Evolutionary conservation across 2,113 vertebrate species (phyloP).

Genomic region (Quiscalus mexicanus): DNA sequence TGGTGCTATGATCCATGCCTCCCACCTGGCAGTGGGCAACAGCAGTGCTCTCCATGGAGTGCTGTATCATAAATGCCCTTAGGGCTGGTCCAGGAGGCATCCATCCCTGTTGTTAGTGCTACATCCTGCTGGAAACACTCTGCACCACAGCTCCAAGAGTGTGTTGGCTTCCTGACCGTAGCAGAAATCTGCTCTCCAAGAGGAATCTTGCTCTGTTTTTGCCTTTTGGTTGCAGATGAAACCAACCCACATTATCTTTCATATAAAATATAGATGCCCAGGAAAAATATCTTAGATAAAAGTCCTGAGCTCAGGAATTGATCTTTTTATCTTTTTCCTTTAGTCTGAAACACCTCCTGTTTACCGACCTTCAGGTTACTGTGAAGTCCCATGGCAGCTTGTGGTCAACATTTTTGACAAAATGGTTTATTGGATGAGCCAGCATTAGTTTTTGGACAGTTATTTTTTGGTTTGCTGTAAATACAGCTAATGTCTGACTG

Average conservation of each 20-base stretch:
- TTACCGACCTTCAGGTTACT: background rate
- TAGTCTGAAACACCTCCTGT: background rate
- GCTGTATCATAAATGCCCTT: background rate
- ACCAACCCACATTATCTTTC: background rate
- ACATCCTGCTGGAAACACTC: background rate
- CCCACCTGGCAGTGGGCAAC: background rate
- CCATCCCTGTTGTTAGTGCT: background rate
- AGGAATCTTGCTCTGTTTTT: background rate
- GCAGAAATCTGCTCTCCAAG: background rate
- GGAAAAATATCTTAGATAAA: background rate
- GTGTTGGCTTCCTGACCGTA: background rate
- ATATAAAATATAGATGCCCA: background rate
- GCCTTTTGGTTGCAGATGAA: background rate
- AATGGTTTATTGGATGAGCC: background rate
- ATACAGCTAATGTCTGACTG: background rate
- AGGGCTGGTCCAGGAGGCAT: background rate
- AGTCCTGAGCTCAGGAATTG: background rate
- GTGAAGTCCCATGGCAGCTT: background rate
- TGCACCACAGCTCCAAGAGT: background rate
- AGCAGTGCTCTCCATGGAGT: background rate
- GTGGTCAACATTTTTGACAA: background rate
- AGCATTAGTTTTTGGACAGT: background rate
- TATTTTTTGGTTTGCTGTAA: background rate
- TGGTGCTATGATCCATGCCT: background rate
- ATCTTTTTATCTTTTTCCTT: background rate